These are phyloP conservation scores for Sebastes nivosus DNA, from an alignment of 2,797 vertebrate species.

Conservation along the genomic window DNA sequence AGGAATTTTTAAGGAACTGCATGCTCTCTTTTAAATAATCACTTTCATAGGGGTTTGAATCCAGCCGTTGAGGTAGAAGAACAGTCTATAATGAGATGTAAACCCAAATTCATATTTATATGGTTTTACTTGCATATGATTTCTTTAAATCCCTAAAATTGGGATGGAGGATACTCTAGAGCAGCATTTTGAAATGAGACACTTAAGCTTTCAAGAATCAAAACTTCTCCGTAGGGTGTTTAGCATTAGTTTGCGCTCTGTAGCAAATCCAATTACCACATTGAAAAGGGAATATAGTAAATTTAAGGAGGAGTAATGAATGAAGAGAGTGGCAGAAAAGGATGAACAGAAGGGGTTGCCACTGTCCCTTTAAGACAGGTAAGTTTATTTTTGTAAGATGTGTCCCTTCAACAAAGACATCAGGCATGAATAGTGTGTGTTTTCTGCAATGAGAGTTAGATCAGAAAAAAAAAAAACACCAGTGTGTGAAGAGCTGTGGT, in stretches of 20 bases:
- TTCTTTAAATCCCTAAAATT: conserved; percentile 15
- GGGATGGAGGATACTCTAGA: background rate
- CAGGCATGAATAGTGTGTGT: background rate
- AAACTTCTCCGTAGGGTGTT: background rate
- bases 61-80: background rate
- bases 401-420: background rate
- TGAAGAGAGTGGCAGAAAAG: background rate
- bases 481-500: background rate
- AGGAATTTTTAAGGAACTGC: background rate
- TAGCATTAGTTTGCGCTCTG: conserved; percentile 5
- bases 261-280: conserved; percentile 35
- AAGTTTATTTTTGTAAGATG: background rate
- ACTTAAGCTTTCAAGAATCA: conserved; percentile 24
- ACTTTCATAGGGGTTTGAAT: background rate
- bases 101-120: conserved; percentile 1
- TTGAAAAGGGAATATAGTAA: background rate
- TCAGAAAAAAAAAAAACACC: background rate
- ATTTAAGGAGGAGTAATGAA: background rate
- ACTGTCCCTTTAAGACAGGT: background rate
- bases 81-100: background rate
- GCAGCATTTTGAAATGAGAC: conserved; percentile 17
- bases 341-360: background rate
- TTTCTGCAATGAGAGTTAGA: background rate
- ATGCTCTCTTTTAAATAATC: background rate
- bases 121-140: background rate